Percentiles rank a stretch among this genome's conserved stretches.
These are phyloP conservation scores for Apodemia duryi DNA, from an alignment of 2,888 invertebrate genomes.

Conservation along the genomic window DNA sequence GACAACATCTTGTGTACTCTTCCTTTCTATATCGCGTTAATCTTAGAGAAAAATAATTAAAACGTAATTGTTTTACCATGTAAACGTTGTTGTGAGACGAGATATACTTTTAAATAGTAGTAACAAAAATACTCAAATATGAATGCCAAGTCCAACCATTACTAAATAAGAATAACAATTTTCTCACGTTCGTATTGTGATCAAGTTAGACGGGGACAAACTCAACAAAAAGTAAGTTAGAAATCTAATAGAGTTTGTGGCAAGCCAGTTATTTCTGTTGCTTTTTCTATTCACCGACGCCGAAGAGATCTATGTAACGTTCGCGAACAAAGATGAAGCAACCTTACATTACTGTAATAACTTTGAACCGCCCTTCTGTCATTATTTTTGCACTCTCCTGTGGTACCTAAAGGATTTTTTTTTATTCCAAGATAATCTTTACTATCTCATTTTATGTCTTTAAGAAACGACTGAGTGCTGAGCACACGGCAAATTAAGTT, in stretches of 20 bases:
- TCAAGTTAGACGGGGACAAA: constrained; percentile 70
- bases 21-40: constrained; percentile 63
- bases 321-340: constrained; percentile 64
- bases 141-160: constrained; percentile 34
- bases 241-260: constrained; percentile 77
- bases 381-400: constrained; percentile 70
- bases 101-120: neutral
- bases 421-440: constrained; percentile 25
- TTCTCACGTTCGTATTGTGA: constrained; percentile 72
- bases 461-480: constrained; percentile 15
- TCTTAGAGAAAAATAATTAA: constrained; percentile 18
- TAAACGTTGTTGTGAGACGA: neutral
- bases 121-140: neutral
- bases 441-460: constrained; percentile 24
- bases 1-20: constrained; percentile 67
- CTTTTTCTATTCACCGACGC: constrained; percentile 64
- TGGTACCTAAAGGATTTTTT: constrained; percentile 54
- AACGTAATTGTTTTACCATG: neutral
- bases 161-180: constrained; percentile 67
- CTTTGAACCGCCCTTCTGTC: constrained; percentile 69
- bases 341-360: constrained; percentile 75
- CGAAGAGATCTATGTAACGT: constrained; percentile 68
- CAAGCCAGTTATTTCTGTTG: constrained; percentile 69
- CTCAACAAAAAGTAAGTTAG: constrained; percentile 72
- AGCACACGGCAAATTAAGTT: constrained; percentile 16